Evolutionary conservation across 1,140 invertebrate genomes (phyloP).

Genomic region (Drosophila trapezifrons): DNA sequence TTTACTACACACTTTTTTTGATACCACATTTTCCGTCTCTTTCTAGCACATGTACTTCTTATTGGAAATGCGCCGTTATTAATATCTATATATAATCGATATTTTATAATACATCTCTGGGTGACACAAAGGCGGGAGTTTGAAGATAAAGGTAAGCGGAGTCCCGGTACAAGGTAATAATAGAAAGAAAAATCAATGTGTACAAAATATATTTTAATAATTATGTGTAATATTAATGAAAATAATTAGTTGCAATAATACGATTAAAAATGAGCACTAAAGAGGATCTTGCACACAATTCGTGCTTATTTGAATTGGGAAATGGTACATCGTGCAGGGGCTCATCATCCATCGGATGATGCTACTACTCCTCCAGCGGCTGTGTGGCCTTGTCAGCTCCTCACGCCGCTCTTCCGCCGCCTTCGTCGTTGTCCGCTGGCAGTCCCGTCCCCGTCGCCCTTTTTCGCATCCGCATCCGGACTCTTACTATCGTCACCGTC

Average conservation of each 20-base stretch:
- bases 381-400: conserved; percentile 22
- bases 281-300: neutral
- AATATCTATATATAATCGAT: too few relatives aligned
- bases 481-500: neutral
- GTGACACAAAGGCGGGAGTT: too few relatives aligned
- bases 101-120: too few relatives aligned
- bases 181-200: too few relatives aligned
- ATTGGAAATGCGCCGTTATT: too few relatives aligned
- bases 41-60: too few relatives aligned
- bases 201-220: too few relatives aligned
- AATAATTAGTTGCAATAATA: neutral
- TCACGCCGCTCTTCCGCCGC: conserved; percentile 2
- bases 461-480: neutral
- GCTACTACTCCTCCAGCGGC: neutral
- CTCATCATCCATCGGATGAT: conserved; percentile 3
- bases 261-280: neutral
- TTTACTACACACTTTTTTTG: too few relatives aligned
- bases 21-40: too few relatives aligned
- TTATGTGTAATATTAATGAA: too few relatives aligned
- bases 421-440: neutral
- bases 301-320: neutral
- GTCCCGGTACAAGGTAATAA: too few relatives aligned
- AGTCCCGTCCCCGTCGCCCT: neutral
- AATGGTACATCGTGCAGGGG: neutral
- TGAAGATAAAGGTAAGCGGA: too few relatives aligned